phyloP scores from a whole-genome alignment of 2,888 invertebrate species.

The Drosophila kambysellisi region DNA sequence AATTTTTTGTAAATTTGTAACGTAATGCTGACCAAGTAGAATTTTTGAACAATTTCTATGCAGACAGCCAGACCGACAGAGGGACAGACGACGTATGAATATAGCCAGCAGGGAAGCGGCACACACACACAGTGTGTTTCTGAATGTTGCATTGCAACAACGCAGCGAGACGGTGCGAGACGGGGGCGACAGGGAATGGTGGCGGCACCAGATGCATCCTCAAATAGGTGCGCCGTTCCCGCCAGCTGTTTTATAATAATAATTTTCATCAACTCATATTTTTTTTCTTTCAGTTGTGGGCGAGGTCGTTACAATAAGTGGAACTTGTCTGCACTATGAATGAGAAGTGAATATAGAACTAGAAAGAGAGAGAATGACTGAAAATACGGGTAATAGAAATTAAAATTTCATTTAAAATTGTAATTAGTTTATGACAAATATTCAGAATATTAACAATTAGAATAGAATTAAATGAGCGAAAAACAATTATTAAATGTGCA shows the following conservation, averaged over 20 bases:
- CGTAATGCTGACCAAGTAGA: conserved; percentile 83
- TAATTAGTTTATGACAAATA: neutral
- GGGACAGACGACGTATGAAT: neutral
- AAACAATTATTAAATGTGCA: neutral
- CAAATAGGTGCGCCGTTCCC: conserved; percentile 64
- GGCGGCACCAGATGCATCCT: conserved; percentile 57
- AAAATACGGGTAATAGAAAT: conserved; percentile 17
- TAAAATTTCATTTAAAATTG: neutral
- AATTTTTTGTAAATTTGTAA: conserved; percentile 78
- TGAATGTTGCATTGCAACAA: conserved; percentile 42
- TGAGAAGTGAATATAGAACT: neutral
- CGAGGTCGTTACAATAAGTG: conserved; percentile 52
- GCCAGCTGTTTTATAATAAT: conserved; percentile 75
- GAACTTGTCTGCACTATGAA: conserved; percentile 32
- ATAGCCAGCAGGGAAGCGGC: conserved; percentile 42
- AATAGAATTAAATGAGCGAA: neutral
- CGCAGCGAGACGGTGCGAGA: conserved; percentile 31
- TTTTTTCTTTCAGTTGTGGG: conserved; percentile 33
- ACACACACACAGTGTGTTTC: neutral
- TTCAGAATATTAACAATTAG: neutral
- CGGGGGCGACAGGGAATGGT: conserved; percentile 35
- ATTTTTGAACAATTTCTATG: conserved; percentile 72
- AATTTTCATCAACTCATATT: conserved; percentile 48
- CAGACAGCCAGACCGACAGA: conserved; percentile 42
- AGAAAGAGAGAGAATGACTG: neutral